A percentile compares a stretch with the other conserved stretches of the same genome.
phyloP scores from a whole-genome alignment of 1,140 invertebrate genomes.

The Zaprionus taronus region DNA sequence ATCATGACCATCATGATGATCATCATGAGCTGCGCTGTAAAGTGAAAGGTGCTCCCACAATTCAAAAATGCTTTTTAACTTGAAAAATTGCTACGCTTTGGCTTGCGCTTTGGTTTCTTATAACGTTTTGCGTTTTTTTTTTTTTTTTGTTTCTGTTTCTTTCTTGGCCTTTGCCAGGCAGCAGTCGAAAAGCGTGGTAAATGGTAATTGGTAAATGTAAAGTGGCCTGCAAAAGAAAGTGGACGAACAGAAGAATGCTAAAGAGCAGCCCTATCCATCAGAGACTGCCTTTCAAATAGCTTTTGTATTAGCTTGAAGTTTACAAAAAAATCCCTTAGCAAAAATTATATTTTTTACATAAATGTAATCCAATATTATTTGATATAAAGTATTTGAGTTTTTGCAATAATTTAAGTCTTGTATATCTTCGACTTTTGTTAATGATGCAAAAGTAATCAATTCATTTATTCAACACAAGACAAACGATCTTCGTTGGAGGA shows the following conservation, averaged over 20 bases:
- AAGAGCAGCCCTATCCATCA: slow-evolving; percentile 39
- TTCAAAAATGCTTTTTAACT: slow-evolving; percentile 80
- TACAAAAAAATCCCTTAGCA: neutral
- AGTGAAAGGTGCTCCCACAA: slow-evolving; percentile 84
- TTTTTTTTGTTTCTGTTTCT: slow-evolving; percentile 43
- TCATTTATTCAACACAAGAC: slow-evolving; percentile 1
- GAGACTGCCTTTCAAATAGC: slow-evolving; percentile 28
- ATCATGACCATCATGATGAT: slow-evolving; percentile 18
- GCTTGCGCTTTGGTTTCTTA: slow-evolving; percentile 56
- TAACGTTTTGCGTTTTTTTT: slow-evolving; percentile 40
- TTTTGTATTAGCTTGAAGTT: neutral
- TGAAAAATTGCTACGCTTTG: slow-evolving; percentile 74
- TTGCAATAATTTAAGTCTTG: neutral
- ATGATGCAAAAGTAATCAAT: neutral
- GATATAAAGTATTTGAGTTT: neutral
- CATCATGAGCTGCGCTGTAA: slow-evolving; percentile 50
- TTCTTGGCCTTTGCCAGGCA: slow-evolving; percentile 34
- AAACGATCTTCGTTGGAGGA: slow-evolving; percentile 8
- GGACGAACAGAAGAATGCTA: slow-evolving; percentile 52
- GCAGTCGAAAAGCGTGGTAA: slow-evolving; percentile 63
- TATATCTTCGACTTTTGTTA: neutral
- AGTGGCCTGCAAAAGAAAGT: slow-evolving; percentile 74
- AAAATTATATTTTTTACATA: neutral
- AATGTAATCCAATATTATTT: neutral
- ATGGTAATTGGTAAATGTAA: slow-evolving; percentile 70